These are phyloP conservation scores for Nasonia oneida DNA, from an alignment of 2,888 invertebrate species.

Conservation along the genomic window DNA sequence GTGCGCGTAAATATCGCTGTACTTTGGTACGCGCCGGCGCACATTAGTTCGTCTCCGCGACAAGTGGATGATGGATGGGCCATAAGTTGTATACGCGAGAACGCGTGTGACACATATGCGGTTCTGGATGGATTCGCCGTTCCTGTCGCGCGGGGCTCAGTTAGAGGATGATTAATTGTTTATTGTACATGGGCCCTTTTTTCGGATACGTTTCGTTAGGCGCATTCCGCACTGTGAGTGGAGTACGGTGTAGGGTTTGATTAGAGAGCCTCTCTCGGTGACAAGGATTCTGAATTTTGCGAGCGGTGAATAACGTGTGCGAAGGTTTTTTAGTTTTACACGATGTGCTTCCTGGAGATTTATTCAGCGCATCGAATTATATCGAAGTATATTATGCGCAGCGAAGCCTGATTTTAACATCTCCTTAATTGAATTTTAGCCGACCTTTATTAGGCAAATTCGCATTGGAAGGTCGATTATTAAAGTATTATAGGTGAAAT, in stretches of 20 bases:
- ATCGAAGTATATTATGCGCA: background rate
- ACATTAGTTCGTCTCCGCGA: background rate
- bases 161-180: constrained; percentile 7
- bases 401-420: background rate
- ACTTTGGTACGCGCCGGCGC: too few relatives aligned
- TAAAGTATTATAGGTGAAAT: background rate
- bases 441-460: background rate
- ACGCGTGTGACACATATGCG: background rate
- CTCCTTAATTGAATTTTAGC: background rate
- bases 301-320: too few relatives aligned
- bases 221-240: background rate
- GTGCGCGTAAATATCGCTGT: background rate
- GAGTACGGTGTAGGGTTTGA: background rate
- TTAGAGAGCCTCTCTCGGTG: too few relatives aligned
- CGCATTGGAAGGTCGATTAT: background rate
- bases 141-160: background rate
- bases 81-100: background rate
- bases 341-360: too few relatives aligned
- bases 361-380: too few relatives aligned
- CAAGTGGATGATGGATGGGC: constrained; percentile 22
- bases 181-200: background rate
- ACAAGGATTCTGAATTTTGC: too few relatives aligned
- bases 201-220: background rate
- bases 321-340: too few relatives aligned
- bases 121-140: background rate